phyloP scores from a whole-genome alignment of 37 sponge, comb jelly and placozoan genomes.

The Cladorhizidae sp. region DNA sequence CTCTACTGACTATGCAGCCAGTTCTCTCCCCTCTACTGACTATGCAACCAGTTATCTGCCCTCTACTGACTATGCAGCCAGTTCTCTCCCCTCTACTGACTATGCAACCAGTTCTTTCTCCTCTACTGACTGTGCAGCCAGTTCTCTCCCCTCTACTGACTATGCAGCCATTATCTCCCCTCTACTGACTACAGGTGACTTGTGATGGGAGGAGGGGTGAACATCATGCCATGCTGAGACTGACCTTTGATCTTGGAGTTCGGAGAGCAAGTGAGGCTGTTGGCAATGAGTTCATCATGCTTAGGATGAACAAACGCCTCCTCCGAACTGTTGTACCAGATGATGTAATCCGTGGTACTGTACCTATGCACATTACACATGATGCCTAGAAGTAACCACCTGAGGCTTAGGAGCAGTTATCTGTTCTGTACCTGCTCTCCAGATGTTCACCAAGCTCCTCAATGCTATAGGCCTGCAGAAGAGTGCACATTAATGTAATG shows the following conservation, averaged over 20 bases:
- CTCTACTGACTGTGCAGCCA: no score
- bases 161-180: no score
- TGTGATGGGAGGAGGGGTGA: background rate
- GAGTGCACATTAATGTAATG: background rate
- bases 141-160: no score
- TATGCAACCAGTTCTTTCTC: no score
- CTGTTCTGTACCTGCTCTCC: slow-evolving; percentile 35
- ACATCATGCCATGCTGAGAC: background rate
- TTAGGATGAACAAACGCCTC: slow-evolving; percentile 8
- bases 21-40: no score
- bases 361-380: slow-evolving; percentile 26
- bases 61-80: background rate
- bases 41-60: no score
- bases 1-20: background rate
- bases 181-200: background rate
- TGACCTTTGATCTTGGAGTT: slow-evolving; percentile 53
- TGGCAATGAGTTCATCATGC: slow-evolving; percentile 30
- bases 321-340: slow-evolving; percentile 62
- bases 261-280: slow-evolving; percentile 27
- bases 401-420: no score
- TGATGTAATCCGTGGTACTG: slow-evolving; percentile 29
- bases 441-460: slow-evolving; percentile 50
- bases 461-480: slow-evolving; percentile 49
- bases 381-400: background rate
- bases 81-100: no score